Conservation (phyloP, 2,888 invertebrate genomes). For the Pandemis corylana region DNA sequence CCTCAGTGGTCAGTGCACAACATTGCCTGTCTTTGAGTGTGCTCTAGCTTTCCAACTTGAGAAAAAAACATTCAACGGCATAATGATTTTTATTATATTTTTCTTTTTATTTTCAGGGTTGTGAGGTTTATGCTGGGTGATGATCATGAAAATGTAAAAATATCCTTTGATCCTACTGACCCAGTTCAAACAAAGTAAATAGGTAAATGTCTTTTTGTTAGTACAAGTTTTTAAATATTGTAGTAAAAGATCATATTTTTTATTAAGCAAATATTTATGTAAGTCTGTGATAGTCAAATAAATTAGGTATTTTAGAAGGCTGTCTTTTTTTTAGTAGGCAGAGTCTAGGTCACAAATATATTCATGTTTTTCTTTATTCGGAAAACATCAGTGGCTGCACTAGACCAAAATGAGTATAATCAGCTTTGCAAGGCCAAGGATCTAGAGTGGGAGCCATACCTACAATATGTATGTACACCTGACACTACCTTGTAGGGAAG, state of each 20-base stretch:
- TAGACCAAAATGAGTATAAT: too few species aligned
- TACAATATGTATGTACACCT: too few species aligned
- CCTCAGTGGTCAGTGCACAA: too few species aligned
- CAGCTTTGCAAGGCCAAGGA: too few species aligned
- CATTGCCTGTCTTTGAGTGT: neutral
- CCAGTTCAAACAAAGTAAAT: constrained; percentile 18
- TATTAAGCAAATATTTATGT: neutral
- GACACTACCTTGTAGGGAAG: too few species aligned
- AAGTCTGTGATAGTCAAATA: constrained; percentile 7
- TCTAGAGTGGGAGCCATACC: too few species aligned
- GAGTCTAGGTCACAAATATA: neutral
- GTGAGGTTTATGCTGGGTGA: constrained; percentile 55
- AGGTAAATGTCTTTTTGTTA: constrained; percentile 12
- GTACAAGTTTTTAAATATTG: constrained; percentile 7
- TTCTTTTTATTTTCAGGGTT: constrained; percentile 54
- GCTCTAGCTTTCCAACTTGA: neutral
- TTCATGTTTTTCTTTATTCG: too few species aligned
- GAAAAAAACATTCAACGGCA: neutral
- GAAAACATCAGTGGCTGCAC: too few species aligned
- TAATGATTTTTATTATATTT: neutral
- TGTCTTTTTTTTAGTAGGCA: neutral
- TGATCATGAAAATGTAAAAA: constrained; percentile 42
- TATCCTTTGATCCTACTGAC: constrained; percentile 29
- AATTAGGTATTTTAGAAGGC: neutral
- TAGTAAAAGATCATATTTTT: neutral